These are phyloP conservation scores for Salpingus planirostris DNA, from an alignment of 2,888 invertebrate genomes.

Conservation along the genomic window DNA sequence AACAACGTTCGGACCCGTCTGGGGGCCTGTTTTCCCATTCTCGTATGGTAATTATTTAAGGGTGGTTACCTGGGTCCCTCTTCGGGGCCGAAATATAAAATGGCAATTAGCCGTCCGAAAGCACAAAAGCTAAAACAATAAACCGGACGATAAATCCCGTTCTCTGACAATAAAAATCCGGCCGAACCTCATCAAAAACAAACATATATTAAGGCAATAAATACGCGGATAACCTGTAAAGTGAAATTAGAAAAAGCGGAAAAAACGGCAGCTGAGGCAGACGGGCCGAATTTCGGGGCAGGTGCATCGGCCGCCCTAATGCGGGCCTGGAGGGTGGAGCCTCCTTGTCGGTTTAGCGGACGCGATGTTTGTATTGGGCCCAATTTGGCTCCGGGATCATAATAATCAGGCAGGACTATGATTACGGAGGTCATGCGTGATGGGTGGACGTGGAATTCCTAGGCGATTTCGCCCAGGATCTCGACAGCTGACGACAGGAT, in stretches of 20 bases:
- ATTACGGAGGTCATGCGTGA: conserved; percentile 29
- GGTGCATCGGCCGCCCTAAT: conserved; percentile 23
- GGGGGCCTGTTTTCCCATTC: too few relatives aligned
- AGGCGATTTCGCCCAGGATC: conserved; percentile 11
- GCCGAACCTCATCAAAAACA: conserved; percentile 7
- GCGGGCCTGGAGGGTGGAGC: conserved; percentile 25
- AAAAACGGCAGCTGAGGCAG: conserved; percentile 33
- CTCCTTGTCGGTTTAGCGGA: conserved; percentile 34
- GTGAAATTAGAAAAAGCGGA: conserved; percentile 14
- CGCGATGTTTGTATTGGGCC: conserved; percentile 34
- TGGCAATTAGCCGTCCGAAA: conserved; percentile 7
- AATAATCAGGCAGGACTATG: conserved; percentile 26
- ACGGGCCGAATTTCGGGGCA: conserved; percentile 33
- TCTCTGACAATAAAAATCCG: conserved; percentile 12
- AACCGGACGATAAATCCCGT: conserved; percentile 9
- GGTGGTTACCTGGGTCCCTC: too few relatives aligned
- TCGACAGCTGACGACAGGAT: conserved; percentile 18
- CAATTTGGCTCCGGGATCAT: conserved; percentile 31
- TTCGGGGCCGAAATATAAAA: too few relatives aligned
- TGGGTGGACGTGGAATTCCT: conserved; percentile 12
- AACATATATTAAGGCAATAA: background rate
- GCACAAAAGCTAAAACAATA: conserved; percentile 11
- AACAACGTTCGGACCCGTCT: too few relatives aligned
- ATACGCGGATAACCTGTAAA: too few relatives aligned
- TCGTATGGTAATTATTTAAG: too few relatives aligned